phyloP scores from a whole-genome alignment of 2,888 invertebrate genomes.

The Cheilosia vulpina region DNA sequence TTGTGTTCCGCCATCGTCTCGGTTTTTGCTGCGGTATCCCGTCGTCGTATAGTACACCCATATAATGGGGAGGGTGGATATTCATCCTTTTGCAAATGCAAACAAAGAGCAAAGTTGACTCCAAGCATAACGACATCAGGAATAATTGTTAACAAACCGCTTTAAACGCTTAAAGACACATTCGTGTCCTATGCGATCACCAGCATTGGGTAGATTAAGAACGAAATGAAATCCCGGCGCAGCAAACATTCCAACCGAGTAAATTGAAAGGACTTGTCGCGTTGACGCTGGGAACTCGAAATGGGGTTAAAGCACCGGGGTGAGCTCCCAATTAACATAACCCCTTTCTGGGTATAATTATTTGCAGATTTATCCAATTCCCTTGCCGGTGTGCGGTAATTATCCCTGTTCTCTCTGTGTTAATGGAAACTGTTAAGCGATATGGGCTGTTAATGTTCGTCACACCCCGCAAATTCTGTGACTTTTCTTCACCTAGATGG shows the following conservation, averaged over 20 bases:
- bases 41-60: neutral
- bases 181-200: constrained; percentile 48
- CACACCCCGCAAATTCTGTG: constrained; percentile 46
- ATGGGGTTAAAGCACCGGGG: constrained; percentile 72
- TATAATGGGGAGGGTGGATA: constrained; percentile 16
- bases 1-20: constrained; percentile 57
- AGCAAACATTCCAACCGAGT: constrained; percentile 59
- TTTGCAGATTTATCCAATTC: constrained; percentile 75
- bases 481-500: constrained; percentile 25
- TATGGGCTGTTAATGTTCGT: constrained; percentile 72
- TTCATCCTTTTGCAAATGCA: constrained; percentile 63
- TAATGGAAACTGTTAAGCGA: constrained; percentile 69
- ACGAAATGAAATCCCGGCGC: constrained; percentile 55
- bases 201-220: constrained; percentile 23
- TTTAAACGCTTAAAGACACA: constrained; percentile 73
- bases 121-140: constrained; percentile 69
- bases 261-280: constrained; percentile 63
- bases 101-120: constrained; percentile 70
- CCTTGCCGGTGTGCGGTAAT: constrained; percentile 61
- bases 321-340: constrained; percentile 71
- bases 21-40: constrained; percentile 34
- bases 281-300: constrained; percentile 48
- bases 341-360: constrained; percentile 68
- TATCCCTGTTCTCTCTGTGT: constrained; percentile 58
- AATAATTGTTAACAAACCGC: constrained; percentile 75